A percentile compares a stretch with the other conserved stretches of the same genome.
Conservation (phyloP, 2,797 vertebrate species). For the Pteronotus mesoamericanus region DNA sequence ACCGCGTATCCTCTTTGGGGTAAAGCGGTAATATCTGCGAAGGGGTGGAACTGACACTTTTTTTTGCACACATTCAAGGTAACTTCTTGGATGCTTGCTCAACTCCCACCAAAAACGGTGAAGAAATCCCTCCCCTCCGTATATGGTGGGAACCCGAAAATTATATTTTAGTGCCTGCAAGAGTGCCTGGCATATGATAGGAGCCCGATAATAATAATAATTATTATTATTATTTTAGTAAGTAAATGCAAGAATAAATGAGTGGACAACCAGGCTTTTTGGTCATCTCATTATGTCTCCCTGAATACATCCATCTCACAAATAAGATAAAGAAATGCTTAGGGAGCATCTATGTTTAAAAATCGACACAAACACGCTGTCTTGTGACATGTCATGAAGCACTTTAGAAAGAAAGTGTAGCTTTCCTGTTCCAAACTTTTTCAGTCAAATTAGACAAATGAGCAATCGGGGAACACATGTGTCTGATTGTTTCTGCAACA, state of each 20-base stretch:
- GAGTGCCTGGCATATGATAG: background rate
- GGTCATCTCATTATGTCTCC: background rate
- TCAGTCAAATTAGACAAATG: background rate
- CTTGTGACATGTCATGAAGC: background rate
- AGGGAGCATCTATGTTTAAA: background rate
- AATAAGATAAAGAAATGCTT: background rate
- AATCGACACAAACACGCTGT: background rate
- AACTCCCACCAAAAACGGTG: background rate
- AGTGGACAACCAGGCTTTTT: background rate
- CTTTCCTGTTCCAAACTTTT: background rate
- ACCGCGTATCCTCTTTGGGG: background rate
- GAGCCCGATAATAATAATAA: background rate
- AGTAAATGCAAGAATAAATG: background rate
- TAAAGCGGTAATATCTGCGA: background rate
- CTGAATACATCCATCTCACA: background rate
- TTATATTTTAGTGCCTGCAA: background rate
- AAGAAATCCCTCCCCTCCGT: background rate
- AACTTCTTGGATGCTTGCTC: conserved; percentile 32
- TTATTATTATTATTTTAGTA: background rate
- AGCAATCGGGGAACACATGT: background rate
- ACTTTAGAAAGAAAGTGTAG: background rate
- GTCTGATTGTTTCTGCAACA: background rate
- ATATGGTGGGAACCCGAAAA: background rate
- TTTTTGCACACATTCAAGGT: background rate
- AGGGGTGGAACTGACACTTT: background rate